These are phyloP conservation scores for Megaceryle alcyon DNA, from an alignment of 2,797 vertebrate species.

Conservation along the genomic window DNA sequence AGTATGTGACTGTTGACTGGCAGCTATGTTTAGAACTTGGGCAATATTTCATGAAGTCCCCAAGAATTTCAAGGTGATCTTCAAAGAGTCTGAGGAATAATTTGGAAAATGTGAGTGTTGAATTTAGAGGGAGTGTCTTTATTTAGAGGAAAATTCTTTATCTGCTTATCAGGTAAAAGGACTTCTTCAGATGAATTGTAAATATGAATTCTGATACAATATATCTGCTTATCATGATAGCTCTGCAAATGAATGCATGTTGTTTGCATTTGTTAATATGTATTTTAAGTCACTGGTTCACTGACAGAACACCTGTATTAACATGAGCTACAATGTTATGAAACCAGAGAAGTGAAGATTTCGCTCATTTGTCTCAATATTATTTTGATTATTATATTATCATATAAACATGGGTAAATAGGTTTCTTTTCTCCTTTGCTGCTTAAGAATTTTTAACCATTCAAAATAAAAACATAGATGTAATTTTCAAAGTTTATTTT, in stretches of 20 bases:
- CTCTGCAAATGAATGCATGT: not conserved
- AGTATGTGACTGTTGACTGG: conserved; percentile 14
- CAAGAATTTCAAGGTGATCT: conserved; percentile 43
- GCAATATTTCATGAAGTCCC: conserved; percentile 9
- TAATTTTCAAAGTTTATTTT: not conserved
- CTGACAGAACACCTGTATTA: not conserved
- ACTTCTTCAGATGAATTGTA: not conserved
- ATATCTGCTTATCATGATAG: not conserved
- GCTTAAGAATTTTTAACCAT: not conserved
- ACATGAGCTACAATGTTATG: not conserved
- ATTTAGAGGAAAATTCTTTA: not conserved
- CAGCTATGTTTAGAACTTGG: conserved; percentile 27
- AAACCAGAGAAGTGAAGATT: not conserved
- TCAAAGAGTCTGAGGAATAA: not conserved
- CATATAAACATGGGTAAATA: not conserved
- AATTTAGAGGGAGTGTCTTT: not conserved
- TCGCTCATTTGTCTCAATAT: not conserved
- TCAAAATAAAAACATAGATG: not conserved
- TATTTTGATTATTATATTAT: not conserved
- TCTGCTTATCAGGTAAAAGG: not conserved
- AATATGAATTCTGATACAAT: not conserved
- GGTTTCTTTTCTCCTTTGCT: not conserved
- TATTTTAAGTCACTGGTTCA: not conserved
- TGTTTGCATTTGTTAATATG: not conserved
- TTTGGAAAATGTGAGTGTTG: not conserved